Evolutionary conservation across 2,888 invertebrate genomes (phyloP).

Genomic region (Drosophila ustulata): DNA sequence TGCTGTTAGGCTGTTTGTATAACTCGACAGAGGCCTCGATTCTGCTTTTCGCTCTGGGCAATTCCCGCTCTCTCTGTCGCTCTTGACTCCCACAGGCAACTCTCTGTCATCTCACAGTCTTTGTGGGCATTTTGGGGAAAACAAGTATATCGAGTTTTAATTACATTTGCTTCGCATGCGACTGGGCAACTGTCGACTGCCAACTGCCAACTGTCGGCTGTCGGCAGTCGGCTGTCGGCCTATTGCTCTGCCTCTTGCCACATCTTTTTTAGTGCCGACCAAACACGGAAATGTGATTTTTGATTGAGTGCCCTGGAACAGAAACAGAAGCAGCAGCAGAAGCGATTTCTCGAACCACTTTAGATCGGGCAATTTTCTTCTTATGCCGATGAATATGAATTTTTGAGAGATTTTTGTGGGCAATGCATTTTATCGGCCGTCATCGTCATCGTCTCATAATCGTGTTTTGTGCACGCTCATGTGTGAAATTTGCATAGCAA

Average conservation of each 20-base stretch:
- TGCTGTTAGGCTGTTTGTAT: slow-evolving; percentile 52
- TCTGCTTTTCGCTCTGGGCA: slow-evolving; percentile 22
- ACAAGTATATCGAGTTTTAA: slow-evolving; percentile 82
- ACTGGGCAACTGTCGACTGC: slow-evolving; percentile 25
- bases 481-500: slow-evolving; percentile 36
- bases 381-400: slow-evolving; percentile 30
- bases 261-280: slow-evolving; percentile 49
- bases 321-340: slow-evolving; percentile 31
- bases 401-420: slow-evolving; percentile 13
- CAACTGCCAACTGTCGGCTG: slow-evolving; percentile 7
- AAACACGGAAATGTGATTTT: slow-evolving; percentile 75
- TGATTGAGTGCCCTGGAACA: slow-evolving; percentile 71
- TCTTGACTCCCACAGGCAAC: slow-evolving; percentile 6
- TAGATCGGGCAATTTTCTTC: slow-evolving; percentile 41
- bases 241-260: neutral
- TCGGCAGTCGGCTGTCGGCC: neutral
- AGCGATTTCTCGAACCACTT: slow-evolving; percentile 15
- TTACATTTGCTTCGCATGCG: slow-evolving; percentile 76
- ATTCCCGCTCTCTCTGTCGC: slow-evolving; percentile 12
- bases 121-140: slow-evolving; percentile 72
- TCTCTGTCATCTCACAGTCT: slow-evolving; percentile 52
- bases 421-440: slow-evolving; percentile 30
- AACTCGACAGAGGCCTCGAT: slow-evolving; percentile 46
- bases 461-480: slow-evolving; percentile 36
- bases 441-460: slow-evolving; percentile 15